These are phyloP conservation scores for human DNA, from an alignment of 2,113 vertebrate species.

Conservation along the genomic window GRCh38 chr18:75722001-75722500, in stretches of 20 bases:
- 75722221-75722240: background rate
- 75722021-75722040: background rate
- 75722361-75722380: rapidly evolving
- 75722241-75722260: background rate
- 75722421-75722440: no score
- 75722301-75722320: rapidly evolving
- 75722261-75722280: background rate
- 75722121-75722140: background rate
- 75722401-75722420: background rate
- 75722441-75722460: background rate
- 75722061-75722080: background rate
- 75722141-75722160: background rate
- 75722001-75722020: background rate
- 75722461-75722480: background rate
- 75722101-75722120: no score
- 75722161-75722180: background rate
- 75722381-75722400: background rate
- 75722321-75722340: no score
- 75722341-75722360: rapidly evolving
- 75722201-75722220: no score
- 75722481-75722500: background rate
- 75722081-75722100: background rate
- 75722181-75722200: background rate
- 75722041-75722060: background rate
- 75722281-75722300: rapidly evolving